Evolutionary conservation across 2,113 vertebrate species (phyloP).

Genomic region (Pungitius pungitius): DNA sequence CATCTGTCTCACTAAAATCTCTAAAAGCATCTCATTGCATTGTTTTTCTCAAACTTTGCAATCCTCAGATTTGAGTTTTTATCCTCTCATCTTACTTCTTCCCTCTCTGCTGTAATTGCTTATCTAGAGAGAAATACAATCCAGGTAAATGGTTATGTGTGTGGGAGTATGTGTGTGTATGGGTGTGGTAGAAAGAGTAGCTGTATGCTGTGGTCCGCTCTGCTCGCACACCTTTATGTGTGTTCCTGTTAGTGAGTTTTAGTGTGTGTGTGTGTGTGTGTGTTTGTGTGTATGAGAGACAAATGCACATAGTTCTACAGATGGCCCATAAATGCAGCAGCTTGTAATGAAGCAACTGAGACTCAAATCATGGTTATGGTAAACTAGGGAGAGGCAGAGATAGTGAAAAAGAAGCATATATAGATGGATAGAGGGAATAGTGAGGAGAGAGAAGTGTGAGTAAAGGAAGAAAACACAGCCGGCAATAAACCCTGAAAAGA

Average conservation of each 20-base stretch:
- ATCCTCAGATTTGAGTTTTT: constrained; percentile 27
- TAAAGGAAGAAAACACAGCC: constrained; percentile 48
- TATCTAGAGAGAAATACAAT: constrained; percentile 72
- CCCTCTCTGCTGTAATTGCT: constrained; percentile 61
- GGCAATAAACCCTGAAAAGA: constrained; percentile 63
- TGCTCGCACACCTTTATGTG: constrained; percentile 19
- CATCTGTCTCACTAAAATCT: constrained; percentile 70
- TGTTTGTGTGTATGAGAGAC: constrained; percentile 35
- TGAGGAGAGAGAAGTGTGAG: constrained; percentile 41
- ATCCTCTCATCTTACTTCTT: constrained; percentile 10
- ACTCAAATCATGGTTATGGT: constrained; percentile 78
- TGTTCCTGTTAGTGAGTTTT: not conserved
- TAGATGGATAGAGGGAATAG: constrained; percentile 31
- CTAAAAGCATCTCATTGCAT: constrained; percentile 42
- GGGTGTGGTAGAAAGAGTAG: constrained; percentile 16
- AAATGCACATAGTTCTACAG: constrained; percentile 74
- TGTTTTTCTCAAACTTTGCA: constrained; percentile 17
- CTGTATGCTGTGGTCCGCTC: constrained; percentile 22
- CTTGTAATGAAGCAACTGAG: constrained; percentile 80
- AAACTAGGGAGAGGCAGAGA: constrained; percentile 62
- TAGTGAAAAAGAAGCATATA: constrained; percentile 28
- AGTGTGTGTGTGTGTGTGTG: constrained; percentile 12
- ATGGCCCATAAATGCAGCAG: constrained; percentile 79
- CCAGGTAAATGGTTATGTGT: constrained; percentile 55
- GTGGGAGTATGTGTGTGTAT: constrained; percentile 19